These are phyloP conservation scores for Aegithalos caudatus DNA, from an alignment of 2,113 vertebrate genomes.

Conservation along the genomic window DNA sequence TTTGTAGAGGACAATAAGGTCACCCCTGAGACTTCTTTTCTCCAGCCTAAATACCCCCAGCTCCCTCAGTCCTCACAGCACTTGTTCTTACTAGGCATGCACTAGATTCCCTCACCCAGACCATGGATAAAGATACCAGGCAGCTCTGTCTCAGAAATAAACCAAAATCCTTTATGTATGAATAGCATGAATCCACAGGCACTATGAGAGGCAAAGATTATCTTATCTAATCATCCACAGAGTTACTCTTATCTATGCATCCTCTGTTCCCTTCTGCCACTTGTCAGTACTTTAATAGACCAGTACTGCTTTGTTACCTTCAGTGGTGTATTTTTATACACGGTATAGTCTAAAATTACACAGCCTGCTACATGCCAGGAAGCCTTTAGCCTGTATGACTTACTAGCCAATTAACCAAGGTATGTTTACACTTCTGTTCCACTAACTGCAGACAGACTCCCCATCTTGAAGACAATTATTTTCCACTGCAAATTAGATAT, in stretches of 20 bases:
- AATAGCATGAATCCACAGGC: neutral
- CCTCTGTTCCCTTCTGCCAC: neutral
- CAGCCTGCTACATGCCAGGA: neutral
- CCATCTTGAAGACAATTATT: neutral
- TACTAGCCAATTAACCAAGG: slow-evolving; percentile 6
- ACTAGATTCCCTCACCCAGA: neutral
- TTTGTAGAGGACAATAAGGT: neutral
- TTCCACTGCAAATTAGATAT: neutral
- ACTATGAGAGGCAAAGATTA: neutral
- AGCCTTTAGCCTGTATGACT: neutral
- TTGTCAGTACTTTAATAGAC: slow-evolving; percentile 33
- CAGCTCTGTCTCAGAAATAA: neutral
- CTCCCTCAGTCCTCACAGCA: neutral
- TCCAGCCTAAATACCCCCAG: neutral
- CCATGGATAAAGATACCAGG: neutral
- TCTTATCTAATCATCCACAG: neutral
- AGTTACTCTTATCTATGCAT: neutral
- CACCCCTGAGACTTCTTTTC: neutral
- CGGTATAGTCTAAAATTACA: slow-evolving; percentile 15
- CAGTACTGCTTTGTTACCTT: neutral
- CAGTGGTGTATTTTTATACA: slow-evolving; percentile 22
- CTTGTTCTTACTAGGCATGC: neutral
- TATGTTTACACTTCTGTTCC: slow-evolving; percentile 22
- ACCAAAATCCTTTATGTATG: neutral
- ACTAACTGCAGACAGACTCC: neutral